Evolutionary conservation across 2,797 vertebrate species (phyloP), one percentile per base, ranked within the genome.

Genomic region (Coluber constrictor): DNA sequence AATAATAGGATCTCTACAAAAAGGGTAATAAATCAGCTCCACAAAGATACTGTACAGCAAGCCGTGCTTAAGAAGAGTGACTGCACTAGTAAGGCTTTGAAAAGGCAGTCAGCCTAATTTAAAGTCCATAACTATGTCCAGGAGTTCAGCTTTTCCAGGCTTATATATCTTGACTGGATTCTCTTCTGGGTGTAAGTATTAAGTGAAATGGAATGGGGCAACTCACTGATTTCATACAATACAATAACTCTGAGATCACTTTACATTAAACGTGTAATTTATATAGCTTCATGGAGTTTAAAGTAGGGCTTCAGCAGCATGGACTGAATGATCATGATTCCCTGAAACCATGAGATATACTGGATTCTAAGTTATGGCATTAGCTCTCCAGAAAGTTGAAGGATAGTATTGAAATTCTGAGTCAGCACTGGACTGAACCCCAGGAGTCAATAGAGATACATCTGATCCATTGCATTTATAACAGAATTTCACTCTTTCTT

Each of bases 61-160:
- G 66, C 79, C 87, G 55, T 83, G 10, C 90, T 91, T 91, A 89
- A 63, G 60, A 89, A 93, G 86, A 91, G 47, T 89, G 83, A 91
- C 83, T 54, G 92, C 47, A 29, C 54, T 70, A 56, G 87, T 37
- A 61, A 47, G 57, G 66, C 8, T 83, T 18, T 70, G 66, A 57
- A 23, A 74, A 63, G 29, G 37, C 32, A 90, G 51, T 2, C n/a
- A n/a, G 20, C 43, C 91, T 92, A 55, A 74, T 57, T 59, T 56
- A 88, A 93, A 83, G 56, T 61, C 57, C 11, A 60, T 3, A 15
- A 25, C 2, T 86, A 6, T 18, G 10, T 20, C 47, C 37, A 51
- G n/a, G 37, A 18, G 32, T 7, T 10, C n/a, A 12, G 27, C 25
- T 16, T 55, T 88, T 83, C 43, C 55, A 87, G 57, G 51, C 55